These are phyloP conservation scores for Pangasius sanitwongsei DNA, from an alignment of 2,797 vertebrate species.

Conservation along the genomic window DNA sequence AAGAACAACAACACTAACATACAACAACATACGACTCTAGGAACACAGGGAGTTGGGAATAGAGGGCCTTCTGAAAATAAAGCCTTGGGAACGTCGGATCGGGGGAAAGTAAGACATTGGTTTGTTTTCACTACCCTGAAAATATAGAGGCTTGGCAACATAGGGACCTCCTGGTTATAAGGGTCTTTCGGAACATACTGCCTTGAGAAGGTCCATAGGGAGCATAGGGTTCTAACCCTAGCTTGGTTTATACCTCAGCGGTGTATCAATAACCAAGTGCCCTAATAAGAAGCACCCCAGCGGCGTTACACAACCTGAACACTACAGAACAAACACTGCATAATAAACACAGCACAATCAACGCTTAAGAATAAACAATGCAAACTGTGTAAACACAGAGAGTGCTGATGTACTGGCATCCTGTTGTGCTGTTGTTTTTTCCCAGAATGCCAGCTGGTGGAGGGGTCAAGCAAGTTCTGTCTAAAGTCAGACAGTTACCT, in stretches of 20 bases:
- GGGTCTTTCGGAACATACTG: neutral
- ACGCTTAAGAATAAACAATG: neutral
- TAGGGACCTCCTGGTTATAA: neutral
- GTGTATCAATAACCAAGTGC: neutral
- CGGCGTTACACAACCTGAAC: neutral
- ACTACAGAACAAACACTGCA: neutral
- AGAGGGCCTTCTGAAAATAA: neutral
- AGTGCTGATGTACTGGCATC: neutral
- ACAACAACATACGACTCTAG: no score
- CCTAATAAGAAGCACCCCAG: neutral
- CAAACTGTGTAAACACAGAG: neutral
- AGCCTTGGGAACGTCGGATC: neutral
- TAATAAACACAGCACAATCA: neutral
- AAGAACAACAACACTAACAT: no score
- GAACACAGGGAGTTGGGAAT: neutral
- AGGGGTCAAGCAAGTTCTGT: conserved; percentile 21
- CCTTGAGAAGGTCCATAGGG: neutral
- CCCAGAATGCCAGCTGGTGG: conserved; percentile 24
- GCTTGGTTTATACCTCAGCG: neutral
- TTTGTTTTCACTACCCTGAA: neutral
- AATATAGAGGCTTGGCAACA: neutral
- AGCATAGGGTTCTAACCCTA: neutral
- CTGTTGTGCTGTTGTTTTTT: neutral
- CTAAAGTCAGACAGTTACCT: conserved; percentile 29
- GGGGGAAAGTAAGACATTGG: neutral